These are phyloP conservation scores for Eulemur rubriventer DNA, from an alignment of 2,797 vertebrate genomes.

Conservation along the genomic window DNA sequence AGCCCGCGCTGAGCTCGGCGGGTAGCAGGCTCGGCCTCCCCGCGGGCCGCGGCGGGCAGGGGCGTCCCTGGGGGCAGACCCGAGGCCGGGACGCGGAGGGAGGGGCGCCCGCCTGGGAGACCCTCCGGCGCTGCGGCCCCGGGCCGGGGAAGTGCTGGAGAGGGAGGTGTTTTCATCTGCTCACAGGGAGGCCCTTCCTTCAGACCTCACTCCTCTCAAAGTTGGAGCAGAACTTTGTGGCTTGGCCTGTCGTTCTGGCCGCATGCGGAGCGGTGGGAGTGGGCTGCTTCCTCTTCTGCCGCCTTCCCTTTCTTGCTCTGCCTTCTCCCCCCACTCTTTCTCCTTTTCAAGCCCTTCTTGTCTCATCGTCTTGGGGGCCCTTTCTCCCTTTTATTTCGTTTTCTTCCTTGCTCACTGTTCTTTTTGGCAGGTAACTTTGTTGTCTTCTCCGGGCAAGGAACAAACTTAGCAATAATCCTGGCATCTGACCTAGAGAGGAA, in stretches of 20 bases:
- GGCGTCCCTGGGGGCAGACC: background rate
- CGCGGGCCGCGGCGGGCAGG: background rate
- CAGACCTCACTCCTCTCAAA: background rate
- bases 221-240: background rate
- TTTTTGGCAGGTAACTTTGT: background rate
- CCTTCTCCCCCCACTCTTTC: no score
- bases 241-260: background rate
- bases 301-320: background rate
- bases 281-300: background rate
- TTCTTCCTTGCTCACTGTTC: background rate
- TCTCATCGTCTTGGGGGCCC: background rate
- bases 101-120: background rate
- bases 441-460: background rate
- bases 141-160: background rate
- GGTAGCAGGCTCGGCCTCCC: background rate
- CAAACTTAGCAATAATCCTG: background rate
- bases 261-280: background rate
- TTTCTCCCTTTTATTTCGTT: background rate
- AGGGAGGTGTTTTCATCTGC: background rate
- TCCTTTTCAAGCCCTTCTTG: background rate
- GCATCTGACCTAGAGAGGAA: background rate
- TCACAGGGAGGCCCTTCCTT: background rate
- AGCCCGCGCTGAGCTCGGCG: background rate
- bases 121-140: background rate
- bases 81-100: accelerated